Conservation (phyloP, 1,140 invertebrate species). For the Nomia melanderi region DNA sequence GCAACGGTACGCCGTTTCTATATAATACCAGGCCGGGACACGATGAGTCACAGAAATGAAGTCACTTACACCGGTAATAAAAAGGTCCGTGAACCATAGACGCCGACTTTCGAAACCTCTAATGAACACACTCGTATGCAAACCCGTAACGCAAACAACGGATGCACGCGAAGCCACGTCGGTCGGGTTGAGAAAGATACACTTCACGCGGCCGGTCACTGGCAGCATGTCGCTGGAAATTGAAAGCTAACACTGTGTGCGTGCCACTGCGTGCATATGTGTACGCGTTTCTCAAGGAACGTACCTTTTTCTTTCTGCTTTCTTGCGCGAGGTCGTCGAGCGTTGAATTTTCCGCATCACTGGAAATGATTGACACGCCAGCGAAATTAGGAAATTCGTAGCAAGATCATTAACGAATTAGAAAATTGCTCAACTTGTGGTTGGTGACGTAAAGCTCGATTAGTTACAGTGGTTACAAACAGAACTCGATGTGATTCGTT, state of each 20-base stretch:
- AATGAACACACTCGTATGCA: constrained; percentile 26
- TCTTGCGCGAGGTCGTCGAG: too few species aligned
- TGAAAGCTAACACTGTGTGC: not conserved
- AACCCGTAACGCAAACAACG: not conserved
- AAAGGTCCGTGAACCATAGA: constrained; percentile 37
- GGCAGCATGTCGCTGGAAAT: not conserved
- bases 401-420: too few species aligned
- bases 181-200: not conserved
- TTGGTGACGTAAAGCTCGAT: too few species aligned
- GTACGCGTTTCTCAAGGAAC: not conserved
- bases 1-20: not conserved
- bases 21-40: constrained; percentile 19
- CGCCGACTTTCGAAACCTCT: constrained; percentile 50
- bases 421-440: too few species aligned
- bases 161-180: not conserved
- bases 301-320: not conserved
- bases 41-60: constrained; percentile 51
- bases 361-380: too few species aligned
- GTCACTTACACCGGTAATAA: constrained; percentile 47
- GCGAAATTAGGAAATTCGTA: too few species aligned
- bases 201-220: too few species aligned
- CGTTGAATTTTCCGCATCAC: not conserved
- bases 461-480: too few species aligned
- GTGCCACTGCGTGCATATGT: too few species aligned
- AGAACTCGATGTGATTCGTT: too few species aligned